phyloP scores from a whole-genome alignment of 2,797 vertebrate genomes.

The Schizopygopsis malacanthus region DNA sequence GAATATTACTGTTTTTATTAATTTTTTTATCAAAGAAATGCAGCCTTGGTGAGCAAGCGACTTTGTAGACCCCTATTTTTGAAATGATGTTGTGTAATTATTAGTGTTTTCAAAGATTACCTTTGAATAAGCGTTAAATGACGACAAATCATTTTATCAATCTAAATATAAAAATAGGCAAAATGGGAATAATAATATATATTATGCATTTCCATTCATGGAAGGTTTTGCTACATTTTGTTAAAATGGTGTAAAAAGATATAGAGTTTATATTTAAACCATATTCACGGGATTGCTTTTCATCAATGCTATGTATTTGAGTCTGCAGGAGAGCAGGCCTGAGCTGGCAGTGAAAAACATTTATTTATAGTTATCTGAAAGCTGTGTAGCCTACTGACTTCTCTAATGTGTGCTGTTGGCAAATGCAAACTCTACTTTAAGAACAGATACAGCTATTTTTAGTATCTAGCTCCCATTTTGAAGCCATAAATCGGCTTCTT shows the following conservation, averaged over 20 bases:
- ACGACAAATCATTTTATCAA: neutral
- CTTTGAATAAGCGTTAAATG: neutral
- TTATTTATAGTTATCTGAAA: conserved; percentile 81
- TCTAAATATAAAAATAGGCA: neutral
- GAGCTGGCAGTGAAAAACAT: conserved; percentile 69
- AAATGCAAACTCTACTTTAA: conserved; percentile 66
- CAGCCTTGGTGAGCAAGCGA: neutral
- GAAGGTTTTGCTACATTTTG: conserved; percentile 56
- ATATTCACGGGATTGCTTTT: conserved; percentile 71
- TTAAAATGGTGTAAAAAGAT: conserved; percentile 62
- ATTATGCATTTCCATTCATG: conserved; percentile 54
- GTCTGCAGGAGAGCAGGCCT: conserved; percentile 60
- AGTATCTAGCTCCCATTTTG: conserved; percentile 70
- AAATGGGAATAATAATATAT: neutral
- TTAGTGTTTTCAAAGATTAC: neutral
- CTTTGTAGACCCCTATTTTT: neutral
- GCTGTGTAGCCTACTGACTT: conserved; percentile 67
- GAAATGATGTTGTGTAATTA: neutral
- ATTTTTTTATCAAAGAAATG: neutral
- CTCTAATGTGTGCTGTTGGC: conserved; percentile 70
- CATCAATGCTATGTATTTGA: conserved; percentile 73
- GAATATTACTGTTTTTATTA: neutral
- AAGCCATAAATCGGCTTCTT: conserved; percentile 60
- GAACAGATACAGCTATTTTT: conserved; percentile 71
- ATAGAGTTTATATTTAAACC: conserved; percentile 70